Evolutionary conservation across 2,888 invertebrate genomes (phyloP), one percentile per base, ranked within the genome.

Genomic region (Malacosoma neustria): DNA sequence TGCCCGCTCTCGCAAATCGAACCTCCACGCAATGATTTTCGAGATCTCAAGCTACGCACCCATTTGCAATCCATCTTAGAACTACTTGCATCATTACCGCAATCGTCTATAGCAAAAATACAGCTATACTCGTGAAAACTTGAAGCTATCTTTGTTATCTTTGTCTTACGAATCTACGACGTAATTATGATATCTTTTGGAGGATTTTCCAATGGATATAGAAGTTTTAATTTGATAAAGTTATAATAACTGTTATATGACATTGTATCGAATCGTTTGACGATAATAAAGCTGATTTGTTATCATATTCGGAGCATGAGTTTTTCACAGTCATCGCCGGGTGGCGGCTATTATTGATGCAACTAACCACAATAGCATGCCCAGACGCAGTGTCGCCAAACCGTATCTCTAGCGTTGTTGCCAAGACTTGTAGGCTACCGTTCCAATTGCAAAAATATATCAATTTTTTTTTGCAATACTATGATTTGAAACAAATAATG

Each of bases 361-460:
- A 70, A 51, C 63, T 54, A 58, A 61, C 67, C 57, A 64, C 65
- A 77, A 75, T 73, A 51, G 61, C 61, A 53, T 61, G 61, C 47
- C 64, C 67, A 82, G 82, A 82, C 81, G 60, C 60, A 54, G 59
- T 62, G 82, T 73, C 81, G 81, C 81, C 82, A 48, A 49, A 49
- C 57, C 57, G 57, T 67, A 70, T 71, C 63, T 63, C 59, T 52
- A 60, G 46, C 46, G 58, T 48, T 54, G 61, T 65, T 74, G 76
- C 69, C 76, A 75, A 70, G 61, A 55, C 46, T 48, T 51, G 49
- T 49, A 52, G 43, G 48, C 46, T 45, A 48, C 48, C 54, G 50
- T 49, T 41, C 43, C 37, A 52, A 47, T 49, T 38, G n/a, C n/a
- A n/a, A n/a, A n/a, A n/a, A n/a, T n/a, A n/a, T n/a, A n/a, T n/a